Evolutionary conservation across 2,113 vertebrate species (phyloP).

Genomic region (Murina feae): DNA sequence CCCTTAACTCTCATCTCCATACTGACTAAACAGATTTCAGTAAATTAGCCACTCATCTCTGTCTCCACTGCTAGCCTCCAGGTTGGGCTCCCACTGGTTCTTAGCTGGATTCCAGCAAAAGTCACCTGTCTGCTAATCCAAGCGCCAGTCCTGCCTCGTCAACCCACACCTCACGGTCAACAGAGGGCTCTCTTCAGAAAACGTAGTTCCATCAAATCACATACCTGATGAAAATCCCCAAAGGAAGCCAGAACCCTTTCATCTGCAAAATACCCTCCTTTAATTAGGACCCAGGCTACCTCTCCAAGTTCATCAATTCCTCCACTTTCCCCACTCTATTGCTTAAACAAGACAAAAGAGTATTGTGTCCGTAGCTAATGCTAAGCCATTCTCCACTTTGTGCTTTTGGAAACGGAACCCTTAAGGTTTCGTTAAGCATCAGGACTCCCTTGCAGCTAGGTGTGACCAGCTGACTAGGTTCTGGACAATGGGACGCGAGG

Average conservation of each 20-base stretch:
- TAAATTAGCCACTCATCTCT: background rate
- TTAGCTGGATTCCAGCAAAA: background rate
- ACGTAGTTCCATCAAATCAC: background rate
- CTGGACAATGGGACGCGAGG: background rate
- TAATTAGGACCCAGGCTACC: background rate
- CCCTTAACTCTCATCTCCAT: background rate
- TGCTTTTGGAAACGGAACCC: background rate
- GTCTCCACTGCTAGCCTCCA: background rate
- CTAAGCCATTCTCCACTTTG: background rate
- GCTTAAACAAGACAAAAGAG: background rate
- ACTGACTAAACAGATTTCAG: background rate
- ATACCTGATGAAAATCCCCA: background rate
- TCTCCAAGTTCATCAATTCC: background rate
- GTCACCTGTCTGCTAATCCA: background rate
- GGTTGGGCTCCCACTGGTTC: background rate
- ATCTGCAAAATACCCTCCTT: background rate
- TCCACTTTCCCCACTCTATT: background rate
- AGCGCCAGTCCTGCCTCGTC: background rate
- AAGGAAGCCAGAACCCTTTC: background rate
- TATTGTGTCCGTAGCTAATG: background rate
- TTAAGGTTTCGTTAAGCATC: background rate
- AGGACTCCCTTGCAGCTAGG: constrained; percentile 10
- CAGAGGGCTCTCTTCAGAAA: background rate
- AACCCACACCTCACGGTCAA: background rate
- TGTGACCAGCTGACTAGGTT: background rate